Base-by-base conservation (phyloP, 2,797 vertebrate species). In the Chelon auratus region DNA sequence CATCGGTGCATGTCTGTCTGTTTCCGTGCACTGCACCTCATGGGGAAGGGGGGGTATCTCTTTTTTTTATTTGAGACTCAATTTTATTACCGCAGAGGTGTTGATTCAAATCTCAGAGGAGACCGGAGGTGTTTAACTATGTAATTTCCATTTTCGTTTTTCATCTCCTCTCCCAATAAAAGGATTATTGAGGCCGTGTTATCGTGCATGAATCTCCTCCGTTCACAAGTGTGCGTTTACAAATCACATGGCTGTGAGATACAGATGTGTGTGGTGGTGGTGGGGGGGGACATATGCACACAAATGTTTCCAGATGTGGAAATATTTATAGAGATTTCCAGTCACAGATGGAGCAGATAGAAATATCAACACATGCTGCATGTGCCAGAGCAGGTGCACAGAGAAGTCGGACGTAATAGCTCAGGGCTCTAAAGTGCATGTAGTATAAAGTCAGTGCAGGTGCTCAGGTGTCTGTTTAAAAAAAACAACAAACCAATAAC, bases 261-360 rank as follows among this genome's bases (percentile, higher is more conserved):
- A 40, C 62, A 80, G 80, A 80, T 84, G 68, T 68, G 70, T 58
- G 14, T 3, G 68, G 69, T 68, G 58, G 17, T 4, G 66, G 70
- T 68, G 58, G 15, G 68, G 70, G 59, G 13, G 4, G 69, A 54
- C 68, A 80, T 72, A 72, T 68, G 69, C 54, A 48, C 52, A 10
- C 24, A 42, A 51, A 47, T 53, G 17, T 33, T 62, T 60, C 53
- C 62, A 73, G 62, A 82, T 79, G 62, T 66, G 65, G 62, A 77
- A 80, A 82, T 62, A 67, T 48, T 59, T 26, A 52, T 18, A 61
- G 10, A 48, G 52, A 59, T 51, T 72, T 24, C n/a, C n/a, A 9
- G 11, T 60, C 37, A 47, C 63, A 75, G 62, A 80, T 73, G 73
- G 40, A 59, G 12, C 4, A 47, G 24, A 65, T 4, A 42, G 24